Evolutionary conservation across 2,113 vertebrate genomes (phyloP).

Genomic region (Microcebus jonahi): DNA sequence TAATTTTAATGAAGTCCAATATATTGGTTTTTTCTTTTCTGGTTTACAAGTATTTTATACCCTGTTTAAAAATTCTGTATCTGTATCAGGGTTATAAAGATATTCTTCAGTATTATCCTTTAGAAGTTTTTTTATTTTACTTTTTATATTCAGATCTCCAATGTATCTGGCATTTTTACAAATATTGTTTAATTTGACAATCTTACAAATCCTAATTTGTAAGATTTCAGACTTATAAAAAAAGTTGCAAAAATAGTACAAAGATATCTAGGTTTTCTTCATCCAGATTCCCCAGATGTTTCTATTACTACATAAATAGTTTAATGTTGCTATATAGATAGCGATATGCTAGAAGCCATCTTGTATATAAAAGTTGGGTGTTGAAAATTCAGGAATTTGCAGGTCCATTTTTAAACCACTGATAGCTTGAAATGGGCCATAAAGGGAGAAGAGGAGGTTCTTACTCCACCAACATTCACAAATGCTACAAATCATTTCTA

Average conservation of each 20-base stretch:
- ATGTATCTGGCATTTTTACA: neutral
- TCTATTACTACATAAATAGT: neutral
- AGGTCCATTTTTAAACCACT: neutral
- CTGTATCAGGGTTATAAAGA: neutral
- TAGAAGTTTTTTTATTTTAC: constrained; percentile 34
- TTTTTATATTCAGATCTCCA: neutral
- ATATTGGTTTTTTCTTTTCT: constrained; percentile 27
- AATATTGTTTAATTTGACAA: constrained; percentile 8
- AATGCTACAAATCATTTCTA: neutral
- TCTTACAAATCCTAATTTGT: neutral
- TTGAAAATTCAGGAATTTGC: constrained; percentile 10
- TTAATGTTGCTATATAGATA: neutral
- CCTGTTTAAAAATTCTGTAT: neutral
- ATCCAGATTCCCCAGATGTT: neutral
- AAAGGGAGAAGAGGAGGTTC: neutral
- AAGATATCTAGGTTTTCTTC: neutral
- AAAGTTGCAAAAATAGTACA: neutral
- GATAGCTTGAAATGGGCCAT: neutral
- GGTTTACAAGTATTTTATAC: constrained; percentile 38
- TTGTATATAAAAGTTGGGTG: neutral
- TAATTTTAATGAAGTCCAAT: neutral
- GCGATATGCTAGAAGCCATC: neutral
- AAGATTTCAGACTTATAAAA: neutral
- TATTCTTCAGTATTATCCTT: neutral
- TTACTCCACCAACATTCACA: neutral